Conservation (phyloP, 2,113 vertebrate species). For the Orycteropus afer region DNA sequence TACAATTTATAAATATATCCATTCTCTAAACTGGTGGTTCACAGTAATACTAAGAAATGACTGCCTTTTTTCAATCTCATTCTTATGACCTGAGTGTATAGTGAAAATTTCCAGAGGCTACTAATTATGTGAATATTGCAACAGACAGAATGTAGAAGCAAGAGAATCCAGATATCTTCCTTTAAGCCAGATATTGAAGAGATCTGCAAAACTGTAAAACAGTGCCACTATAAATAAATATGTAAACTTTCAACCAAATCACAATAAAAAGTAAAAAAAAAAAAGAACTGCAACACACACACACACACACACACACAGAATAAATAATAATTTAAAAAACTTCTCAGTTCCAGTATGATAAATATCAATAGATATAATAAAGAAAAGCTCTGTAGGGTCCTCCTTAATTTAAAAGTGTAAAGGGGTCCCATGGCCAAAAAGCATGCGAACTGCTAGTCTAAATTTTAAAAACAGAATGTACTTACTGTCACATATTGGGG, state of each 20-base stretch:
- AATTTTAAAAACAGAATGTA: not conserved
- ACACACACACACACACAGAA: too few species aligned
- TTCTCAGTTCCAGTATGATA: not conserved
- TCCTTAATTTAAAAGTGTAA: not conserved
- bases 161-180: not conserved
- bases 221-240: not conserved
- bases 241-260: too few species aligned
- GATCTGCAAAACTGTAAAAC: constrained; percentile 20
- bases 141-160: not conserved
- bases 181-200: constrained; percentile 31
- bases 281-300: too few species aligned
- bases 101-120: not conserved
- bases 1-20: not conserved
- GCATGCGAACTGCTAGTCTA: not conserved
- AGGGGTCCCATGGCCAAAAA: not conserved
- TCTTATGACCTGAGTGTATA: not conserved
- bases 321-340: constrained; percentile 1
- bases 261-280: too few species aligned
- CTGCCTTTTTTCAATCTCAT: not conserved
- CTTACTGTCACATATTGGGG: constrained; percentile 63
- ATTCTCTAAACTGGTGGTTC: not conserved
- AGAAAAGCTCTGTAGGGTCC: not conserved
- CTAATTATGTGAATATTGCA: not conserved
- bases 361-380: not conserved
- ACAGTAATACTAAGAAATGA: not conserved